phyloP scores from a whole-genome alignment of 2,113 vertebrate genomes.

The Perccottus glenii region DNA sequence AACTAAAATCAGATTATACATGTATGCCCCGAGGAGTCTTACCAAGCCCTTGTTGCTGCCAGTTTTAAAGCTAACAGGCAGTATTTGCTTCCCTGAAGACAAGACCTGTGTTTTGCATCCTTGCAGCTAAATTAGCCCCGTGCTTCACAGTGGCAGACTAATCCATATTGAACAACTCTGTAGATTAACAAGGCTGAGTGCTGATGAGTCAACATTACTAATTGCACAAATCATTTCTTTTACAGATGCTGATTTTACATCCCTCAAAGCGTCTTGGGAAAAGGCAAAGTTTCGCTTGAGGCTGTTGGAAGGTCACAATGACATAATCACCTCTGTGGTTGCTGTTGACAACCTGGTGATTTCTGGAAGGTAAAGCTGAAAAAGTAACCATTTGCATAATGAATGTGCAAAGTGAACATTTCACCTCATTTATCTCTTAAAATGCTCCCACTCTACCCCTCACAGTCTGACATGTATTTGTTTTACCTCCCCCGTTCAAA shows the following conservation, averaged over 20 bases:
- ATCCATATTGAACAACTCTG: constrained; percentile 56
- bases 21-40: constrained; percentile 38
- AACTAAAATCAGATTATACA: constrained; percentile 56
- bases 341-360: constrained; percentile 81
- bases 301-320: constrained; percentile 80
- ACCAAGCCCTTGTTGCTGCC: constrained; percentile 42
- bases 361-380: constrained; percentile 79
- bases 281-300: constrained; percentile 78
- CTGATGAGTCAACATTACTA: constrained; percentile 61
- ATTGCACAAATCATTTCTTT: constrained; percentile 55
- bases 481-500: constrained; percentile 36
- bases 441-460: constrained; percentile 31
- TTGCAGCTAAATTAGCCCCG: constrained; percentile 50
- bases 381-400: constrained; percentile 48
- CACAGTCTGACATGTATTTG: constrained; percentile 46
- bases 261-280: constrained; percentile 74
- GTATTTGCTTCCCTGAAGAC: constrained; percentile 41
- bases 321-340: constrained; percentile 81
- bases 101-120: constrained; percentile 46
- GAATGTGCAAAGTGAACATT: constrained; percentile 59
- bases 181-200: constrained; percentile 43
- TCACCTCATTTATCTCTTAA: constrained; percentile 57
- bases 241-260: constrained; percentile 69
- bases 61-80: constrained; percentile 50
- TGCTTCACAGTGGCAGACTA: constrained; percentile 41